These are phyloP conservation scores for Cyrtonyx montezumae DNA, from an alignment of 2,113 vertebrate species.

Conservation along the genomic window DNA sequence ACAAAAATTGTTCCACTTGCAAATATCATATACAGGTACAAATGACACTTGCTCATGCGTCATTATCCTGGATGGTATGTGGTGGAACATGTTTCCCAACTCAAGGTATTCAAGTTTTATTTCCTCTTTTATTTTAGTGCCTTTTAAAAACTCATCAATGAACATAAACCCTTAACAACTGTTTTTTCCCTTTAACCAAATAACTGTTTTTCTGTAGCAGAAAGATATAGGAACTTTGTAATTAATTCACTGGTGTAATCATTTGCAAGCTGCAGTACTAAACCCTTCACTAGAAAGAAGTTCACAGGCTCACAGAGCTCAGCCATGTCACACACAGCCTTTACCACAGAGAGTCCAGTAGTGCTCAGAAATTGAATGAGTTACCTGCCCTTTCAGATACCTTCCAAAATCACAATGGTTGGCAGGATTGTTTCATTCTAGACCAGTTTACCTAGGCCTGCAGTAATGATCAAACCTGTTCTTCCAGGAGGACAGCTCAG, in stretches of 20 bases:
- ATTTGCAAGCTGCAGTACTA: not conserved
- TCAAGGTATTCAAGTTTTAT: not conserved
- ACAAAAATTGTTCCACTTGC: not conserved
- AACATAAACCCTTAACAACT: not conserved
- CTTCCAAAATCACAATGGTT: not conserved
- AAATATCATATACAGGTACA: not conserved
- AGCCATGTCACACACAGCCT: not conserved
- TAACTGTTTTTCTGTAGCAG: accelerated
- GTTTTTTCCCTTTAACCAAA: not conserved
- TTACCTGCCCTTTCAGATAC: not conserved
- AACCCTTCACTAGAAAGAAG: not conserved
- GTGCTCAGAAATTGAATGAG: not conserved
- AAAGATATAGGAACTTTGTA: not conserved
- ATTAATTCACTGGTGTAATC: not conserved
- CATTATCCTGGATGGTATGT: constrained; percentile 6
- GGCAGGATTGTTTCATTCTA: not conserved
- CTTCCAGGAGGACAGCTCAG: constrained; percentile 16
- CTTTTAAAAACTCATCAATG: not conserved
- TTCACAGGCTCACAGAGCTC: not conserved
- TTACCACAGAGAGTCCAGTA: not conserved
- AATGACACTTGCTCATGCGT: constrained; percentile 16
- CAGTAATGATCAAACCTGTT: constrained; percentile 6
- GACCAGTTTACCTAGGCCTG: not conserved
- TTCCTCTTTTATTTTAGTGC: not conserved
- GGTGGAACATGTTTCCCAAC: not conserved